Base-by-base conservation (phyloP, 2,113 vertebrate species). In the Campylorhamphus procurvoides region DNA sequence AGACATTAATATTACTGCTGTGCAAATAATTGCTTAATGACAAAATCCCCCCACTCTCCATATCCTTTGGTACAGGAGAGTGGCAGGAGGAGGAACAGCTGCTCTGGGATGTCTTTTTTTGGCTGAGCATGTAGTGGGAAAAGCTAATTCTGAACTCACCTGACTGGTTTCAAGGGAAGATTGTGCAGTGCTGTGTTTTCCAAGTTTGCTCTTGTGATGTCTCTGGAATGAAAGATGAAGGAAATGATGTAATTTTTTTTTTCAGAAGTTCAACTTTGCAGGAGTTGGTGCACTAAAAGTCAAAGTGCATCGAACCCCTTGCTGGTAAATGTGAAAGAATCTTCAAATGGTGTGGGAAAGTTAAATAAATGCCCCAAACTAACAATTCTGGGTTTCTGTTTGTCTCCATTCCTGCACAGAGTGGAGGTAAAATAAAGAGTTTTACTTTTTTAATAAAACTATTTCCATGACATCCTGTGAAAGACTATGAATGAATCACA, bases 61-160 rank as follows among this genome's bases (percentile, higher is more conserved):
- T 7, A 31, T 3, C 18, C 28, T 73, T 55, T 31, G 59, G 2
- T 25, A 5, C 2, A 37, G 18, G 29, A 58, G 66, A 29, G 31
- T 6, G 78, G 39, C 47, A 82, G 49, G 12, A 89, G 58, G 28
- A 37, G 28, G 35, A 84, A 56, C 18, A 62, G 24, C 31, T 82
- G n/a, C 7, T 60, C 10, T 68, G 24, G 37, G 12, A 23, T 0
- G 0, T 23, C 12, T 46, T 60, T 55, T 72, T 27, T 27, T 27
- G 35, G 17, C 22, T 35, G 39, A 25, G 12, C 5, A n/a, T 2
- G 16, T 24, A 29, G 35, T 4, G 4, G 39, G 16, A 18, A 62
- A 60, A 83, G 18, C 3, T 29, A 83, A 69, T 60, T 86, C 37
- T 50, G 52, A 80, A 15, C 2, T 27, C 33, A 40, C 35, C 14